Evolutionary conservation across 2,113 vertebrate species (phyloP), one percentile per base, ranked within the genome.

Genomic region (Ciconia maguari): DNA sequence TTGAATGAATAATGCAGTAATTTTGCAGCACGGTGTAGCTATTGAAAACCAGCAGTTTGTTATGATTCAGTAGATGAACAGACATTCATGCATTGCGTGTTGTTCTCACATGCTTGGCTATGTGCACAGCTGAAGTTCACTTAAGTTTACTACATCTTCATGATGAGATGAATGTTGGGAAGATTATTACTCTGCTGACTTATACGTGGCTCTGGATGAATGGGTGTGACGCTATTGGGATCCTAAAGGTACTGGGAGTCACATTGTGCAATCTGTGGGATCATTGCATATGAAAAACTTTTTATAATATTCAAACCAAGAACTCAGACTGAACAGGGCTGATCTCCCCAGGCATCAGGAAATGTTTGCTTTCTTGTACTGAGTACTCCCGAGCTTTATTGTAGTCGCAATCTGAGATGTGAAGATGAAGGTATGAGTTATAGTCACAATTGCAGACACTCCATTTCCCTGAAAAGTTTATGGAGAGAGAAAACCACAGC

Each of bases 31-130:
- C 44, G 2, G 27, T 2, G 77, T 5, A 32, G 81, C 46, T 41
- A 0, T 1, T 6, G 54, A 57, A 25, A 71, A 16, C 52, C 44
- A 24, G 4, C n/a, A 52, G 54, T 15, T 79, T 16, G 60, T n/a
- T 48, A 0, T 7, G 69, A 84, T 78, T 70, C 80, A 7, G 74
- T 2, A 21, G 79, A 2, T 30, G 52, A 38, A 15, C 32, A 82
- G 76, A 3, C 30, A 6, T 7, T 26, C 29, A 4, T 2, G 6
- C 57, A 10, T 38, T 1, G 54, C 0, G 1, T 14, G 16, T 6
- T 55, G 72, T 26, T 90, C 87, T 54, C 64, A 2, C 76, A 1
- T 16, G 38, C 20, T 46, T 41, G 42, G 46, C 13, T 52, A 0
- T 15, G 32, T 27, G 89, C 83, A 3, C 38, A 10, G 22, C 83